These are phyloP conservation scores for Acanthosoma haemorrhoidale DNA, from an alignment of 2,888 invertebrate species.

Conservation along the genomic window DNA sequence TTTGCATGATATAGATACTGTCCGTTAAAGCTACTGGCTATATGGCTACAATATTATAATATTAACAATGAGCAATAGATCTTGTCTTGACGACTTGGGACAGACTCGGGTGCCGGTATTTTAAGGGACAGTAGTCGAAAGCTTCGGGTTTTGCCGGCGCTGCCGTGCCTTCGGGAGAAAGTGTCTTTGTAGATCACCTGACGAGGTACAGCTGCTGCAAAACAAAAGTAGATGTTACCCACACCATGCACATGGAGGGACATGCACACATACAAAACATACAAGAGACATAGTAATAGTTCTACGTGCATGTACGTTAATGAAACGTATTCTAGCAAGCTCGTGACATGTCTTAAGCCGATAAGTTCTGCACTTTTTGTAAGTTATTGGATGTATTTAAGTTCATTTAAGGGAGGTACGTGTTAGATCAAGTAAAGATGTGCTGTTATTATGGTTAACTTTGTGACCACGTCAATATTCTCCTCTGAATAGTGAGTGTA, in stretches of 20 bases:
- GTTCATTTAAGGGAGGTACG: no score
- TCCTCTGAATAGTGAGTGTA: no score
- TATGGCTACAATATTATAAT: not conserved
- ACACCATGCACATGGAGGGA: constrained; percentile 1
- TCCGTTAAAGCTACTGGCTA: constrained; percentile 26
- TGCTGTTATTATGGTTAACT: no score
- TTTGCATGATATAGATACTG: not conserved
- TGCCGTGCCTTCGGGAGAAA: not conserved
- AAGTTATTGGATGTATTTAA: no score
- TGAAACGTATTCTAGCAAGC: no score
- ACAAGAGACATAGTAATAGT: constrained; percentile 8
- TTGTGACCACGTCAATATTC: no score
- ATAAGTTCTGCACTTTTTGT: no score
- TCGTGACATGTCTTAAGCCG: no score
- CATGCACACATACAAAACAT: not conserved
- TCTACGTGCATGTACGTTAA: constrained; percentile 1
- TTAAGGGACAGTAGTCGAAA: constrained; percentile 20
- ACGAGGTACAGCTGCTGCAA: not conserved
- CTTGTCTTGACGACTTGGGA: not conserved
- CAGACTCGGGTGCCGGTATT: constrained; percentile 16
- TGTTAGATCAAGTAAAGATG: no score
- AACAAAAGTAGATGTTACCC: constrained; percentile 8
- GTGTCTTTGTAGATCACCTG: not conserved
- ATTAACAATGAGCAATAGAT: not conserved
- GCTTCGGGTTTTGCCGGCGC: not conserved